Evolutionary conservation across 2,888 invertebrate genomes (phyloP), one percentile per base, ranked within the genome.

Genomic region (Athrips mouffetella): DNA sequence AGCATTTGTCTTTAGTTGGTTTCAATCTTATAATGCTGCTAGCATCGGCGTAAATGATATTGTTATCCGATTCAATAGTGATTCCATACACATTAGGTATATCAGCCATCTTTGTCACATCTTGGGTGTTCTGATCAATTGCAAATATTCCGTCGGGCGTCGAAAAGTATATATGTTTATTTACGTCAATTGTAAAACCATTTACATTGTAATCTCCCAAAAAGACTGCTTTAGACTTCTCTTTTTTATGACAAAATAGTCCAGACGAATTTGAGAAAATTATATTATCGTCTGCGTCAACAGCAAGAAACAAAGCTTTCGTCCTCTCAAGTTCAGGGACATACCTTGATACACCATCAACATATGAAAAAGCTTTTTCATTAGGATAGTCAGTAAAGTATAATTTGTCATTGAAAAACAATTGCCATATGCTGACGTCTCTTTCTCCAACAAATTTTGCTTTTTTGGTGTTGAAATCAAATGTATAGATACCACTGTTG

Each of bases 381-480:
- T 65, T 51, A 0, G 74, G 71, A 33, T 73, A 80, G 0, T 65
- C 70, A 1, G 80, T 73, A 50, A 73, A 83, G 55, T 80, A 85
- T 0, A 85, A 51, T n/a, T 66, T 63, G 16, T 77, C 66, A 46
- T 73, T 76, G 48, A 62, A 77, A 47, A 81, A 84, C 61, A 86
- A 59, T 59, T 86, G 83, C 85, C 85, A 86, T 37, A 84, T 68
- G 40, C 67, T 82, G 10, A 58, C 42, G 3, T 58, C 53, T 0
- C 63, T 69, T 0, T 67, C 55, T n/a, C 57, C 35, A 3, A 73
- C 3, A 35, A 66, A 65, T 2, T 49, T 60, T 2, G 75, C 73
- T 1, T 23, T 56, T 47, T 75, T 75, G 4, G 65, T 60, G 1
- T 63, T 52, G 25, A 70, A 72, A 55, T 83, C 52, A 48, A 70